Conservation (phyloP, 1,140 invertebrate species). For the Drosophila obscura region DNA sequence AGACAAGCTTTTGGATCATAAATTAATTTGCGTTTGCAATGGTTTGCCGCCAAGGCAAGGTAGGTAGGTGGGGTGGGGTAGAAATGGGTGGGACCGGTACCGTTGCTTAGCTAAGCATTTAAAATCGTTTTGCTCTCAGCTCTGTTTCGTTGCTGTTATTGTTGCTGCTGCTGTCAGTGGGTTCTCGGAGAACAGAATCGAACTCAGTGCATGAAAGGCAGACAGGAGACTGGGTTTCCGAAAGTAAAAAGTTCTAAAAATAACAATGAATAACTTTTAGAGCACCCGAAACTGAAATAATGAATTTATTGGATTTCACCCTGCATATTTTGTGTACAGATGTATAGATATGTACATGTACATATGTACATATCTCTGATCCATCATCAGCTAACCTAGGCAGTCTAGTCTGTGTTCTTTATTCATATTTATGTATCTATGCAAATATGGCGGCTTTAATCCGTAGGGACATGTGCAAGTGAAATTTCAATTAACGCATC, state of each 20-base stretch:
- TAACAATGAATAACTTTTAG: slow-evolving; percentile 48
- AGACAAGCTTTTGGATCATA: slow-evolving; percentile 79
- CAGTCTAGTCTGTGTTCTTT: no score
- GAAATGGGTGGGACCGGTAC: background rate
- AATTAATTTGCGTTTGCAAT: slow-evolving; percentile 66
- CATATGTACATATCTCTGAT: background rate
- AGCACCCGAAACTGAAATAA: slow-evolving; percentile 10
- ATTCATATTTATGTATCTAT: no score
- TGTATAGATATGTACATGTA: no score
- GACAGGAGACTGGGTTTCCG: background rate
- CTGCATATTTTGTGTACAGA: slow-evolving; percentile 3
- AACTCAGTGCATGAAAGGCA: no score
- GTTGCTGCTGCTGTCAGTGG: slow-evolving; percentile 12
- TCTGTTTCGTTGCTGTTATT: slow-evolving; percentile 29
- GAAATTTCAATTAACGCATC: no score
- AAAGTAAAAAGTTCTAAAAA: slow-evolving; percentile 36
- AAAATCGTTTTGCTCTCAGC: slow-evolving; percentile 62
- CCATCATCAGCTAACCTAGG: no score
- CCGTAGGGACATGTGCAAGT: no score
- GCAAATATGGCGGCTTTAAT: no score
- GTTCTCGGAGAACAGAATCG: no score
- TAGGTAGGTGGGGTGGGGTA: background rate
- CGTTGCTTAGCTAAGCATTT: slow-evolving; percentile 48
- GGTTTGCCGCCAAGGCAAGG: background rate
- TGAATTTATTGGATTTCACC: slow-evolving; percentile 26